These are phyloP conservation scores for Pocillopora grandis DNA, from an alignment of 92 coral and sea anemone genomes.

Conservation along the genomic window DNA sequence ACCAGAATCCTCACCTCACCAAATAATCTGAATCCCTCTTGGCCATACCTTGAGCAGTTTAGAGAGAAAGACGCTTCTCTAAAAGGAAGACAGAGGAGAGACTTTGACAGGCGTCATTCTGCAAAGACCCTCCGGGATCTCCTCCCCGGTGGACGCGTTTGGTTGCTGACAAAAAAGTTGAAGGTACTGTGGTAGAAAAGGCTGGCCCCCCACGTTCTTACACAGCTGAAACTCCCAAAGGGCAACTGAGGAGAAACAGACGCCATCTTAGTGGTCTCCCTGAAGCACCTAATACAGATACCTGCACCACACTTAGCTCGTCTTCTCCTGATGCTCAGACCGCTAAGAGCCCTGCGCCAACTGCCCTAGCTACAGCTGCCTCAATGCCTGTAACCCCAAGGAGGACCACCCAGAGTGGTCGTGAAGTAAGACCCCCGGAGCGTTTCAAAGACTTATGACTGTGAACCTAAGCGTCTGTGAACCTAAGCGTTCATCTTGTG, in stretches of 20 bases:
- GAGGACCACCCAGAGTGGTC: slow-evolving; percentile 5
- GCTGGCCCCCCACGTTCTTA: slow-evolving; percentile 25
- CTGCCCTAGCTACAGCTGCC: no score
- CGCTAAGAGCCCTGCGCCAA: no score
- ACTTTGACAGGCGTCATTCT: slow-evolving; percentile 54
- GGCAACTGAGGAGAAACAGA: slow-evolving; percentile 57
- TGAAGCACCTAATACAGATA: not conserved
- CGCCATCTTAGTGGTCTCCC: slow-evolving; percentile 55
- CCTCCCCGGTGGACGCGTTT: slow-evolving; percentile 38
- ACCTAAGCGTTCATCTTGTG: slow-evolving; percentile 1
- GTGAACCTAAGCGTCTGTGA: slow-evolving; percentile 11
- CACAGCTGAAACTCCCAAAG: slow-evolving; percentile 29
- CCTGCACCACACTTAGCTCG: no score
- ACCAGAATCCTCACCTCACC: slow-evolving; percentile 36
- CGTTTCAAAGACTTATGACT: slow-evolving; percentile 29
- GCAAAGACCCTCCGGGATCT: slow-evolving; percentile 45
- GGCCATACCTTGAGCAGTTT: slow-evolving; percentile 40
- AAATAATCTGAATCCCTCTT: slow-evolving; percentile 36
- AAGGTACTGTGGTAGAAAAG: slow-evolving; percentile 38
- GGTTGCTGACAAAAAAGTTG: slow-evolving; percentile 41
- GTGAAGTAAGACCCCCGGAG: slow-evolving; percentile 18
- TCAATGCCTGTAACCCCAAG: no score
- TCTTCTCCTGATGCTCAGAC: no score
- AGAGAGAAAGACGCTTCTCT: slow-evolving; percentile 41
- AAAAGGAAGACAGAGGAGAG: slow-evolving; percentile 40